Evolutionary conservation across 2,888 invertebrate genomes (phyloP), one percentile per base, ranked within the genome.

Genomic region (Himalopsyche tibetana): DNA sequence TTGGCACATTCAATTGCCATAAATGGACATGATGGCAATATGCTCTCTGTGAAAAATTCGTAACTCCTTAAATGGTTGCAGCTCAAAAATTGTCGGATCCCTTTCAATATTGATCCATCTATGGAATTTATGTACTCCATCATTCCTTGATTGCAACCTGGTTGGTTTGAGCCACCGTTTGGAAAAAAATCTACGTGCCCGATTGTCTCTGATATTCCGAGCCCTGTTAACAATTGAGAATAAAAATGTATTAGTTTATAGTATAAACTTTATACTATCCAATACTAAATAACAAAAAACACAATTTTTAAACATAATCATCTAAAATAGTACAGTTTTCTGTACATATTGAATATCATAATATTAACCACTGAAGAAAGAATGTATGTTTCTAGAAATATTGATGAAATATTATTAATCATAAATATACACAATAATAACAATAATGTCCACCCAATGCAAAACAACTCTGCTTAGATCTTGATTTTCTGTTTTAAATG

Each of bases 181-280:
- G 98, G 98, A 91, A 96, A 98, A 92, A 98, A 98, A 91, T 98
- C 98, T 5, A 98, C 95, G 91, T 98, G 98, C 0, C 97, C 98
- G 80, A 97, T 95, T 0, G 96, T 94, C 90, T 97, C 96, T 9
- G 95, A 94, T 90, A 97, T 96, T 12, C 98, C 98, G 85, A 98
- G 93, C 84, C 95, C 95, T 94, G 90, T 86, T 83, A 86, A 82
- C 28, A 51, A 51, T 4, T 15, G 15, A 51, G 4, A 51, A 42
- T 42, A 8, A 6, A 42, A 42, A 45, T 45, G 6, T 11, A 11
- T 11, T 11, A 40, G 45, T 11, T 45, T 45, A 45, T 1, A 40
- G 6, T 45, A 8, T 45, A 9, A 8, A 51, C 3, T 11, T 11
- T 51, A 51, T 51, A 51, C 45, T 11, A 11, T 12, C 9, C 45